phyloP scores from a whole-genome alignment of 2,113 vertebrate species.

The Syngnathus typhle region DNA sequence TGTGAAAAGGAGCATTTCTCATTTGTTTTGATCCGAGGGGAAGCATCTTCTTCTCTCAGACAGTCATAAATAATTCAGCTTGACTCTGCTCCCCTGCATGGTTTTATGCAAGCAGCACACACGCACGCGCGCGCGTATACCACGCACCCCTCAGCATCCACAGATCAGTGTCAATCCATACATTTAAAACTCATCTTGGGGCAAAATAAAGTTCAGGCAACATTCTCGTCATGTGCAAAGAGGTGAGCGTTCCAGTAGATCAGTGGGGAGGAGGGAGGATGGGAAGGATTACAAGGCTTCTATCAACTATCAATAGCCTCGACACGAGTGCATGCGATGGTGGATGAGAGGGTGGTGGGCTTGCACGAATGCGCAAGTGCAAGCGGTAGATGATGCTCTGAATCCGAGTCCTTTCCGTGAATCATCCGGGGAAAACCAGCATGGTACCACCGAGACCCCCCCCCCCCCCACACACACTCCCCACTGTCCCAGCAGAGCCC shows the following conservation, averaged over 20 bases:
- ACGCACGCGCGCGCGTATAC: not conserved
- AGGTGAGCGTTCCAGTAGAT: slow-evolving; percentile 34
- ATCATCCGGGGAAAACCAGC: not conserved
- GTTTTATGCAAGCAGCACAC: not conserved
- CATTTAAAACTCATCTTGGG: slow-evolving; percentile 49
- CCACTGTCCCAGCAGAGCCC: slow-evolving; percentile 8
- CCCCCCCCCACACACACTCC: too few relatives aligned
- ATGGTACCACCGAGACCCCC: not conserved
- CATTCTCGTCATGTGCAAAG: slow-evolving; percentile 32
- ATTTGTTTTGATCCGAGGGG: slow-evolving; percentile 9
- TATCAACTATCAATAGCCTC: slow-evolving; percentile 67
- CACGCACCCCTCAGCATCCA: not conserved
- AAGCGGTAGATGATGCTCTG: slow-evolving; percentile 42
- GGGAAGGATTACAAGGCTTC: slow-evolving; percentile 52
- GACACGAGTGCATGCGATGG: slow-evolving; percentile 21
- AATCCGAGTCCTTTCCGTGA: slow-evolving; percentile 42
- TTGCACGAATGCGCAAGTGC: slow-evolving; percentile 35
- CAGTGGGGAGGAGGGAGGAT: slow-evolving; percentile 7
- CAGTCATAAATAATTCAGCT: slow-evolving; percentile 72
- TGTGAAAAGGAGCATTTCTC: too few relatives aligned
- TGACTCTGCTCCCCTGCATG: slow-evolving; percentile 43
- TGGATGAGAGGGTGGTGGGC: not conserved
- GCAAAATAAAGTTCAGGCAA: slow-evolving; percentile 61
- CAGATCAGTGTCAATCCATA: slow-evolving; percentile 30
- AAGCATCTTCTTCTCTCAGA: slow-evolving; percentile 47